A percentile compares a stretch with the other conserved stretches of the same genome.
Evolutionary conservation across 2,113 vertebrate species (phyloP).

Genomic region (Rhinoderma darwinii): DNA sequence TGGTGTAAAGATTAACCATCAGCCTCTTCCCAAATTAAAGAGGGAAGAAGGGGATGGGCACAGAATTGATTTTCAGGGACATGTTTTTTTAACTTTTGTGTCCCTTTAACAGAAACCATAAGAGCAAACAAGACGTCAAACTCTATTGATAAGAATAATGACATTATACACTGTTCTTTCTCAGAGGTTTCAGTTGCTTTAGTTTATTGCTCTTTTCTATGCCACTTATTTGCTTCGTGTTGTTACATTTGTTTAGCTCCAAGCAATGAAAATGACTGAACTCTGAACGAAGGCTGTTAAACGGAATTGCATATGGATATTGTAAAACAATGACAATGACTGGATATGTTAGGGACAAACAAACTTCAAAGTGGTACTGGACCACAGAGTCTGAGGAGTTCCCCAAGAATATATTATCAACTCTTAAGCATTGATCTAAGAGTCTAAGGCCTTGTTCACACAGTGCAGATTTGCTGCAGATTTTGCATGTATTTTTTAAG

Average conservation of each 20-base stretch:
- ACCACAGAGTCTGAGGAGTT: neutral
- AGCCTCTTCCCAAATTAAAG: no score
- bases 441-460: no score
- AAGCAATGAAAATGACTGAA: slow-evolving; percentile 28
- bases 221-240: neutral
- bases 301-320: neutral
- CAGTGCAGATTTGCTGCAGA: no score
- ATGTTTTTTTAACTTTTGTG: neutral
- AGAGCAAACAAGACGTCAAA: neutral
- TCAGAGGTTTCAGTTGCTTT: neutral
- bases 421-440: no score
- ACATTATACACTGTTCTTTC: neutral
- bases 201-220: slow-evolving; percentile 19
- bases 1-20: no score
- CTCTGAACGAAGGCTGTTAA: neutral
- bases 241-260: slow-evolving; percentile 20
- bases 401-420: neutral
- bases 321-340: neutral
- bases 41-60: no score
- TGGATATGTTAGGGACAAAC: neutral
- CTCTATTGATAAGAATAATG: neutral
- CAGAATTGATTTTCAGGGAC: neutral
- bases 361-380: neutral
- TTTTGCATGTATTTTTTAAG: no score
- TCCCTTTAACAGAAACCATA: neutral